Evolutionary conservation across 2,888 invertebrate genomes (phyloP), one percentile per base, ranked within the genome.

Genomic region (Galerucella calmariensis): DNA sequence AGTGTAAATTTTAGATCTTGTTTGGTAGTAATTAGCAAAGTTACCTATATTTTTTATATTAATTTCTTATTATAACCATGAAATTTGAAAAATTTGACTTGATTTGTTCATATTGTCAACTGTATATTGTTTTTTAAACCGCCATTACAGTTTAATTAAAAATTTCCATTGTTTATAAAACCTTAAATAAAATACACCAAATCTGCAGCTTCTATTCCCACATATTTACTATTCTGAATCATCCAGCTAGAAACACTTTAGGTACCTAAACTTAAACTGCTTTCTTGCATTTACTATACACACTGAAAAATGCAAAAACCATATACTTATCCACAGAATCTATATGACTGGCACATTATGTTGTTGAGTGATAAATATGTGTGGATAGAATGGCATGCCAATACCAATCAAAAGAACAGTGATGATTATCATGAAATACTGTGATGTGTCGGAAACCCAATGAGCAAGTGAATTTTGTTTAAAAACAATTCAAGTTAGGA

Each of bases 401-500:
- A n/a, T 27, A 48, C 59, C 24, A 61, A 53, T 53, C 35, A 56
- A 72, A 68, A 53, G 35, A 69, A 51, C 53, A 61, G 66, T 70
- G 66, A 69, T 58, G 35, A 41, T 72, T 67, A 56, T 74, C 69
- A 74, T 69, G 48, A 56, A 63, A 68, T 44, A 71, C 69, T 75
- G 72, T 72, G 69, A 66, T 72, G 69, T 61, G 72, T 63, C 59
- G 72, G 27, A 75, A 75, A 72, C 69, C 62, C 44, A 67, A 48
- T 41, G 41, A 67, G 71, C 67, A 69, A 20, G 61, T 69, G 69
- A 73, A 73, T 41, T 53, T 75, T 69, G 69, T 72, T 72, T 72
- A 41, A 58, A 72, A 72, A 67, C 72, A 72, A 72, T 69, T 75
- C 72, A 72, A 72, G 72, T 73, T 75, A 75, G 72, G 72, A 63